Evolutionary conservation across 2,113 vertebrate species (phyloP), one percentile per base, ranked within the genome.

Genomic region (Hirundichthys speculiger): DNA sequence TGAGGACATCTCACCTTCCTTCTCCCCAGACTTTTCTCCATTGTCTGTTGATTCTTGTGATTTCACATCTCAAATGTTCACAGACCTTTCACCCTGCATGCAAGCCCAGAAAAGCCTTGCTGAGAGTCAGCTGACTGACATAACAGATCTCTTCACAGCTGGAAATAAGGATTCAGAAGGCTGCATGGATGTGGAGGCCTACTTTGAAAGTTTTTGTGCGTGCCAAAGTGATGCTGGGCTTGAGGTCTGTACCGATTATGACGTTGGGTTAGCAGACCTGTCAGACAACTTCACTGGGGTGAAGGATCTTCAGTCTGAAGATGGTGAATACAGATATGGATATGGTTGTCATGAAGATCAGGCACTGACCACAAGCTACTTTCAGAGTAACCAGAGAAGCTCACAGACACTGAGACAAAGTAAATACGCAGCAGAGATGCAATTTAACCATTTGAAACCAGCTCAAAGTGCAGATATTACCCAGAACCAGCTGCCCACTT

Each of bases 31-130:
- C 4, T 41, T 90, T 38, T 85, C 86, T 19, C 61, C 74, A 7
- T 22, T 86, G 47, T 87, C 88, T 38, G 71, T 91, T 0, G 83
- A 89, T 72, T 88, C 83, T 13, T 86, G 84, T 2, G 90, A 91
- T 69, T 84, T 92, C 55, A 85, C 84, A 0, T 49, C 80, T 24
- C 84, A 89, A 9, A 75, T 81, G 70, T 64, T 86, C 12, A 53
- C 73, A 30, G 86, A 89, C 13, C n/a, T 65, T 3, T 51, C 66
- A 2, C 8, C 38, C 19, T 68, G 71, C 57, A 2, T 47, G 3
- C 79, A 75, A 38, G 19, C 41, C 34, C 72, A 74, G 18, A 76
- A 15, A 25, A 72, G 69, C 54, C 43, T 62, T 5, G 16, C 60
- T 13, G 90, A 91, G 47, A 75, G 34, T 53, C 69, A 84, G 48